These are phyloP conservation scores for Cheilosia scutellata DNA, from an alignment of 2,888 invertebrate species.

Conservation along the genomic window DNA sequence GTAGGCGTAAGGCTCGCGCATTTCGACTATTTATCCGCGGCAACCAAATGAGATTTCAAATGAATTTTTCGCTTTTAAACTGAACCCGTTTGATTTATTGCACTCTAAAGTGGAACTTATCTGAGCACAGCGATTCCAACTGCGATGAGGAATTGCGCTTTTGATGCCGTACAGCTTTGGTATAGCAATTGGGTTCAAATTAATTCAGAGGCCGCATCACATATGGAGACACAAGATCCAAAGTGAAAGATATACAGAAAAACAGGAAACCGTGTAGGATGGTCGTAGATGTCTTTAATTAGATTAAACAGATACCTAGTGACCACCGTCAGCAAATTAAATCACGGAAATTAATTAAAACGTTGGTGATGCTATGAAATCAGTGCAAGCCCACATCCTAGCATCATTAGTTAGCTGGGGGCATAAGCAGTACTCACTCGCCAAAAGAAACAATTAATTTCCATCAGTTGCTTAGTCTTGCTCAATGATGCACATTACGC, in stretches of 20 bases:
- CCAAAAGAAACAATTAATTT: slow-evolving; percentile 51
- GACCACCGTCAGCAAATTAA: slow-evolving; percentile 49
- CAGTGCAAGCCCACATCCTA: slow-evolving; percentile 10
- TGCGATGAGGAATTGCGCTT: slow-evolving; percentile 33
- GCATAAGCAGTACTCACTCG: neutral
- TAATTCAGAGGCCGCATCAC: slow-evolving; percentile 19
- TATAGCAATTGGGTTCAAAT: slow-evolving; percentile 24
- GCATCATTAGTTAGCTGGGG: slow-evolving; percentile 48
- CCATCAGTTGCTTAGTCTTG: slow-evolving; percentile 9
- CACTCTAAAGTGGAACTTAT: slow-evolving; percentile 38
- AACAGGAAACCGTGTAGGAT: slow-evolving; percentile 9
- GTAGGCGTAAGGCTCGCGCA: slow-evolving; percentile 40
- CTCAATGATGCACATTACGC: slow-evolving; percentile 47
- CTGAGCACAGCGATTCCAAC: slow-evolving; percentile 11
- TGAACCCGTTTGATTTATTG: slow-evolving; percentile 48
- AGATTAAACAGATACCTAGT: slow-evolving; percentile 54
- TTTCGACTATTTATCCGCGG: slow-evolving; percentile 29
- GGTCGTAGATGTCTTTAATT: slow-evolving; percentile 38
- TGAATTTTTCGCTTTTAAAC: slow-evolving; percentile 45
- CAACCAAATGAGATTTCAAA: slow-evolving; percentile 52
- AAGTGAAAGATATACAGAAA: neutral
- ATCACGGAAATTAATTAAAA: slow-evolving; percentile 55
- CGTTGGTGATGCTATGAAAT: slow-evolving; percentile 37
- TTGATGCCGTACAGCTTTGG: slow-evolving; percentile 16
- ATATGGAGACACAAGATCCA: neutral